These are phyloP conservation scores for Isoperla grammatica DNA, from an alignment of 2,888 invertebrate species.

Conservation along the genomic window DNA sequence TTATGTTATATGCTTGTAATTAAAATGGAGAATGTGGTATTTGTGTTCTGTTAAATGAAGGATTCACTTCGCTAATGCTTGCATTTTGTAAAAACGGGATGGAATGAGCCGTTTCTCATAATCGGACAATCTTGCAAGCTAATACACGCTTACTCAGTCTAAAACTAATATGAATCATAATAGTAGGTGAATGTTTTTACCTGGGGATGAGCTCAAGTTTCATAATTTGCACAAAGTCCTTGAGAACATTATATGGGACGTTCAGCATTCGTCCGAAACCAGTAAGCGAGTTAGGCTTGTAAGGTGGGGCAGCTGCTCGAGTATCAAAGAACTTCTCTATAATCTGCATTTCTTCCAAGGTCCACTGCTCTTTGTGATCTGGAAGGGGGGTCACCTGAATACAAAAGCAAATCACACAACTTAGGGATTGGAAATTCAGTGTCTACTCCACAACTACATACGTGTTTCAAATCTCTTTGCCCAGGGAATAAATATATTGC, in stretches of 20 bases:
- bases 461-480: too few relatives aligned
- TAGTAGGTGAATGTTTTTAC: too few relatives aligned
- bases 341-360: slow-evolving; percentile 78
- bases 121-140: too few relatives aligned
- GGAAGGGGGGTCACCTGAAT: slow-evolving; percentile 57
- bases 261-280: slow-evolving; percentile 82
- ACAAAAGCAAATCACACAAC: neutral
- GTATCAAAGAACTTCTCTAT: slow-evolving; percentile 91
- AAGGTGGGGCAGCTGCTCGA: slow-evolving; percentile 83
- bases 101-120: too few relatives aligned
- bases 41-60: too few relatives aligned
- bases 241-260: slow-evolving; percentile 78
- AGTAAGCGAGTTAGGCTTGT: slow-evolving; percentile 80
- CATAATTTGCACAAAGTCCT: slow-evolving; percentile 89
- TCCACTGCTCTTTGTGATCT: slow-evolving; percentile 84
- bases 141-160: too few relatives aligned
- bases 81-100: too few relatives aligned
- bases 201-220: slow-evolving; percentile 51
- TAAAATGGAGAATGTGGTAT: too few relatives aligned
- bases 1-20: neutral
- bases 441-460: too few relatives aligned
- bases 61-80: too few relatives aligned
- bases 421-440: neutral
- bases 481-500: too few relatives aligned
- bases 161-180: too few relatives aligned